These are phyloP conservation scores for Dreissena rostriformis DNA, from an alignment of 1,140 invertebrate genomes.

Conservation along the genomic window DNA sequence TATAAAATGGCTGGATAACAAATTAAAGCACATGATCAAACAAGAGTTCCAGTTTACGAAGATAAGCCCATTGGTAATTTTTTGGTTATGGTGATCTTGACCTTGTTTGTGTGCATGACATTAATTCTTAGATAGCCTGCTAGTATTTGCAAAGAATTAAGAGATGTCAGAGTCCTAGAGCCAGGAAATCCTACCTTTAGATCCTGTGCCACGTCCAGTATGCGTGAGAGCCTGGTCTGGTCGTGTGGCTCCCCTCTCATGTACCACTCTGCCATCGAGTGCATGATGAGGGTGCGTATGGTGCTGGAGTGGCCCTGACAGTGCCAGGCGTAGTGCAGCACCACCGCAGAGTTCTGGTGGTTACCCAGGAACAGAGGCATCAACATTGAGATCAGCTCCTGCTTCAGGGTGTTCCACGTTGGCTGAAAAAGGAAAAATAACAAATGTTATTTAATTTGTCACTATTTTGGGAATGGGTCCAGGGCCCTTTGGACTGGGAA, in stretches of 20 bases:
- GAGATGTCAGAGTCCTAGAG: no score
- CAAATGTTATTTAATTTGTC: no score
- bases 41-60: no score
- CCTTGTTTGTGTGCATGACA: no score
- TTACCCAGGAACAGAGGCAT: constrained; percentile 96
- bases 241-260: constrained; percentile 88
- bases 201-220: constrained; percentile 98
- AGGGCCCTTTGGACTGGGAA: no score
- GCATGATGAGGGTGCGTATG: constrained; percentile 92
- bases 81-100: no score
- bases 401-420: constrained; percentile 82
- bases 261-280: constrained; percentile 99
- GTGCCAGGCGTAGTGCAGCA: constrained; percentile 97
- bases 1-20: no score
- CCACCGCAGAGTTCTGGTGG: constrained; percentile 94
- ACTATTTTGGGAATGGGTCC: no score
- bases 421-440: constrained; percentile 70
- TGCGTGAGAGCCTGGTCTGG: constrained; percentile 94
- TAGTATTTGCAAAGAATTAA: no score
- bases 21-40: no score
- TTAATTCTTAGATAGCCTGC: no score
- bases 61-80: no score
- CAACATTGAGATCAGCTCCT: constrained; percentile 92
- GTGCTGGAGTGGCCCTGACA: constrained; percentile 81
- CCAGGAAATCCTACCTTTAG: constrained; percentile 85